Conservation (phyloP, 2,113 vertebrate genomes). For the Microtus richardsoni region DNA sequence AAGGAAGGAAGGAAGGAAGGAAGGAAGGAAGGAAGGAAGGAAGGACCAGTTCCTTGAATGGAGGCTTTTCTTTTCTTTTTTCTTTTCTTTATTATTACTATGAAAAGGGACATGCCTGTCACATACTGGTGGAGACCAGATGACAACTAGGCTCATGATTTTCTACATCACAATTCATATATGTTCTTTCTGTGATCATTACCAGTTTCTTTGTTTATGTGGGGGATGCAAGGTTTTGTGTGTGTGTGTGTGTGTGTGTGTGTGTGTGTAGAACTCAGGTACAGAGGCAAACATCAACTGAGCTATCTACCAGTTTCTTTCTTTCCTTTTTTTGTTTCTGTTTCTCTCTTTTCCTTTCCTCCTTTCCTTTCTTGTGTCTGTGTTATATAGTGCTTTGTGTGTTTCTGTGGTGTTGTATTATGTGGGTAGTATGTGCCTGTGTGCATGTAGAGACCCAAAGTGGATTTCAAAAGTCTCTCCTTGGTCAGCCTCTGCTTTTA, state of each 20-base stretch:
- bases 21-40: rapidly evolving
- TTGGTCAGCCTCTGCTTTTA: neutral
- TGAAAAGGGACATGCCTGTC: too few species aligned
- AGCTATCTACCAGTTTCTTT: neutral
- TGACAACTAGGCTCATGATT: neutral
- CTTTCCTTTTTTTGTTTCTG: neutral
- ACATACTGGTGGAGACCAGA: neutral
- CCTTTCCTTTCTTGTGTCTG: neutral
- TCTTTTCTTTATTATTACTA: neutral
- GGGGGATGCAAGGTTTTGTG: neutral
- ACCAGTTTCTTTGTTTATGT: neutral
- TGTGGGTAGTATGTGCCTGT: neutral
- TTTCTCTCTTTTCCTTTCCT: neutral
- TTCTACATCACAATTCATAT: neutral
- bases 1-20: neutral
- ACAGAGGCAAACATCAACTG: neutral
- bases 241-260: neutral
- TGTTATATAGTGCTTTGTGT: neutral
- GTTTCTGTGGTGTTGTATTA: neutral
- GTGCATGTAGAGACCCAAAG: neutral
- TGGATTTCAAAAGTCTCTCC: neutral
- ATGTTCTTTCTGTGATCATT: neutral
- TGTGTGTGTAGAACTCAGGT: neutral
- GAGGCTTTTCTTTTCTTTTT: too few species aligned
- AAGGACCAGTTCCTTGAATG: neutral